A percentile compares a stretch with the other conserved stretches of the same genome.
These are phyloP conservation scores for Callopanchax toddi DNA, from an alignment of 2,113 vertebrate species.

Conservation along the genomic window DNA sequence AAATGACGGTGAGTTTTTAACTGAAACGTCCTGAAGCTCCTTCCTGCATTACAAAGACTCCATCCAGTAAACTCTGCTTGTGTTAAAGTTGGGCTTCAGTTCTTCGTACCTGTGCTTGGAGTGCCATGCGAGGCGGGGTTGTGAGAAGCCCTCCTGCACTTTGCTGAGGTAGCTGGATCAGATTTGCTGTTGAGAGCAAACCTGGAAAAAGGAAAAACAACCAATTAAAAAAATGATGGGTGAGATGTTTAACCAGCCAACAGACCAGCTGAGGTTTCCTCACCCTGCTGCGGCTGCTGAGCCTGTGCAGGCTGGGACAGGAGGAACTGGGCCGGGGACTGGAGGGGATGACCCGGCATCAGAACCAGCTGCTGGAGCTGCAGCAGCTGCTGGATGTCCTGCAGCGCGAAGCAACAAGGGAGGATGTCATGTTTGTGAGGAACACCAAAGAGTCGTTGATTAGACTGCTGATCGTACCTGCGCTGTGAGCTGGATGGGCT, in stretches of 20 bases:
- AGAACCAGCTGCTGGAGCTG: constrained; percentile 91
- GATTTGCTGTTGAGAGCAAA: constrained; percentile 89
- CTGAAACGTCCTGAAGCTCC: too few relatives aligned
- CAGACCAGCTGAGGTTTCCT: background rate
- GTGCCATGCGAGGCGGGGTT: constrained; percentile 84
- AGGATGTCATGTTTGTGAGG: too few relatives aligned
- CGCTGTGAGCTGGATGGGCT: constrained; percentile 92
- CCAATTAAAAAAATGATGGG: background rate
- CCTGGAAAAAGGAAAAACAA: constrained; percentile 63
- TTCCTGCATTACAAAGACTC: too few relatives aligned
- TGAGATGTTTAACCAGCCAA: background rate
- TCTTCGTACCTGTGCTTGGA: constrained; percentile 90
- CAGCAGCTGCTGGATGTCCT: constrained; percentile 91
- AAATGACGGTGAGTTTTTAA: too few relatives aligned
- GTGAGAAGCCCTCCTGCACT: constrained; percentile 86
- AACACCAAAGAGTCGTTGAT: too few relatives aligned
- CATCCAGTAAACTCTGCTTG: too few relatives aligned
- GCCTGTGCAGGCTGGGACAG: constrained; percentile 85
- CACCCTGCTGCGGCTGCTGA: constrained; percentile 87
- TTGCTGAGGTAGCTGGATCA: constrained; percentile 96
- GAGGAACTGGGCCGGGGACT: constrained; percentile 90
- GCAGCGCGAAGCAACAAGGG: background rate
- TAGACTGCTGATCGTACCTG: constrained; percentile 78
- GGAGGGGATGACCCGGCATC: constrained; percentile 87
- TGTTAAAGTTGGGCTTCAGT: too few relatives aligned